phyloP scores from a whole-genome alignment of 2,797 vertebrate species.

The Phalanger gymnotis region DNA sequence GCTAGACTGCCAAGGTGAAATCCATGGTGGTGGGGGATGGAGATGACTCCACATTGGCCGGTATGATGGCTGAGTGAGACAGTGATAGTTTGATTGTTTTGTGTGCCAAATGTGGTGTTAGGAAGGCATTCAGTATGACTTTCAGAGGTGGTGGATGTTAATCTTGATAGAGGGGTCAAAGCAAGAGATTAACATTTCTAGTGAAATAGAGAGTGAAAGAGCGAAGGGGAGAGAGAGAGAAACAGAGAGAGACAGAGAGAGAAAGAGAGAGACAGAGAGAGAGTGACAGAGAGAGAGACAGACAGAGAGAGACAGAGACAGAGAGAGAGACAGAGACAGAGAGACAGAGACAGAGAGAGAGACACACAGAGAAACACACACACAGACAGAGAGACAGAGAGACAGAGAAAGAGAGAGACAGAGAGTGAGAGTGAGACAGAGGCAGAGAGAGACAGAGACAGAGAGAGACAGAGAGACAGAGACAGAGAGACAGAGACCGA shows the following conservation, averaged over 20 bases:
- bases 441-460: no score
- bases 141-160: conserved; percentile 21
- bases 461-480: no score
- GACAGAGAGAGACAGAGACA: no score
- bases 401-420: no score
- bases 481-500: no score
- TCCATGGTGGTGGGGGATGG: not conserved
- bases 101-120: not conserved
- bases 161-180: conserved; percentile 13
- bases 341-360: no score
- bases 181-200: not conserved
- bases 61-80: conserved; percentile 21
- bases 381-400: no score
- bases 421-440: no score
- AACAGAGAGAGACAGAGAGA: no score
- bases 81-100: not conserved
- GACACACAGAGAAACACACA: no score
- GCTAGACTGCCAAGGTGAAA: not conserved
- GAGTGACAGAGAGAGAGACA: no score
- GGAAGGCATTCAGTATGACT: not conserved
- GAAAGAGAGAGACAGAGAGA: not conserved
- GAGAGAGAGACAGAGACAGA: no score
- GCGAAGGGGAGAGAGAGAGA: not conserved
- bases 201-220: not conserved
- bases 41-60: not conserved